Evolutionary conservation across 1,140 invertebrate genomes (phyloP), one percentile per base, ranked within the genome.

Genomic region (Chironomus tepperi): DNA sequence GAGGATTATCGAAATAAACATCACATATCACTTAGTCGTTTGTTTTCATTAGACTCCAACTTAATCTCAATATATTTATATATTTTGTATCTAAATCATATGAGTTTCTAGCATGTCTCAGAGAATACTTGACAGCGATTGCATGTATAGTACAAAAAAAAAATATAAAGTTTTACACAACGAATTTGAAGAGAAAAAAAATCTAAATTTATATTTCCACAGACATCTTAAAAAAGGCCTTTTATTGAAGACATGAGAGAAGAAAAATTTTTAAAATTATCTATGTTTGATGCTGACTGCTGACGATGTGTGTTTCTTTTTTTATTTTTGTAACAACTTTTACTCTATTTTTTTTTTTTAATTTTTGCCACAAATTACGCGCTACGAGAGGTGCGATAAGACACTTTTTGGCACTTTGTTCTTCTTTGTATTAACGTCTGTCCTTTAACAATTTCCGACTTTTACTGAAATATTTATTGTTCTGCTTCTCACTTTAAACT

Each of bases 21-120:
- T 70, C 65, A 70, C 65, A 70, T 70, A 70, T 70, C 65, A 70
- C 65, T 70, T 18, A 57, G n/a, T 57, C 24, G n/a, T 57, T 57
- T 57, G 47, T 57, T n/a, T 57, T 12, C n/a, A 57, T 12, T 57
- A 10, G 47, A 57, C 47, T 57, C 10, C 1, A 57, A 10, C 10
- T 57, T n/a, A 34, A 34, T 57, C 47, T 57, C 8, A 2, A 57
- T 57, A 57, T 57, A 12, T 57, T 57, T n/a, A n/a, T 57, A 2
- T 57, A n/a, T 57, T 10, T 57, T n/a, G 47, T 57, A 57, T 57
- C n/a, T 57, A n/a, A 57, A 57, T 57, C n/a, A 57, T 57, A n/a
- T 12, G n/a, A 57, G 47, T 57, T 57, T 57, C 10, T 57, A 12
- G 47, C 47, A 10, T 57, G 47, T 57, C 10, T 57, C 10, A n/a